phyloP scores from a whole-genome alignment of 2,113 vertebrate species.

The Pygoscelis adeliae region DNA sequence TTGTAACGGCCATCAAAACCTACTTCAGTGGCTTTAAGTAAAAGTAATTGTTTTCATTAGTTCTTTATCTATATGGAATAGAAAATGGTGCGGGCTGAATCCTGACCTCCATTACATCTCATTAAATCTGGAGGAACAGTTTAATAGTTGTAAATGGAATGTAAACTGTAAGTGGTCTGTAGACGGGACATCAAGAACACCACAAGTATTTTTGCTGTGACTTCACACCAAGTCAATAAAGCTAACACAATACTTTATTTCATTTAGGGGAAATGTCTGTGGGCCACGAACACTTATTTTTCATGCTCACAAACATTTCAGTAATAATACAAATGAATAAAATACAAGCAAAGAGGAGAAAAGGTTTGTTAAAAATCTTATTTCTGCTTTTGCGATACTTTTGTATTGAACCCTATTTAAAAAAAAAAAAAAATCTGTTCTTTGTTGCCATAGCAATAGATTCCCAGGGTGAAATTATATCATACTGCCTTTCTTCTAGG shows the following conservation, averaged over 20 bases:
- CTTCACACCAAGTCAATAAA: constrained; percentile 13
- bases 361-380: constrained; percentile 12
- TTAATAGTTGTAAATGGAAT: not conserved
- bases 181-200: not conserved
- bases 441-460: constrained; percentile 80
- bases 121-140: not conserved
- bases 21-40: not conserved
- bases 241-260: not conserved
- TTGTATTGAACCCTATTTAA: constrained; percentile 23
- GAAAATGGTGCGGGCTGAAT: not conserved
- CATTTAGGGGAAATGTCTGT: not conserved
- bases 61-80: not conserved
- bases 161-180: not conserved
- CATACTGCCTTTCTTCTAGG: constrained; percentile 73
- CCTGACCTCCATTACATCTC: not conserved
- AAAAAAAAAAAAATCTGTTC: constrained; percentile 11
- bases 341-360: not conserved
- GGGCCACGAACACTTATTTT: not conserved
- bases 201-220: constrained; percentile 9
- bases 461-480: constrained; percentile 75
- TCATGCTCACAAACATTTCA: not conserved
- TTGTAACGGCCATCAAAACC: not conserved
- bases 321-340: constrained; percentile 11
- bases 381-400: constrained; percentile 37
- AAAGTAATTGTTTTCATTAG: not conserved